phyloP scores from a whole-genome alignment of 2,113 vertebrate species.

The Talpa occidentalis region DNA sequence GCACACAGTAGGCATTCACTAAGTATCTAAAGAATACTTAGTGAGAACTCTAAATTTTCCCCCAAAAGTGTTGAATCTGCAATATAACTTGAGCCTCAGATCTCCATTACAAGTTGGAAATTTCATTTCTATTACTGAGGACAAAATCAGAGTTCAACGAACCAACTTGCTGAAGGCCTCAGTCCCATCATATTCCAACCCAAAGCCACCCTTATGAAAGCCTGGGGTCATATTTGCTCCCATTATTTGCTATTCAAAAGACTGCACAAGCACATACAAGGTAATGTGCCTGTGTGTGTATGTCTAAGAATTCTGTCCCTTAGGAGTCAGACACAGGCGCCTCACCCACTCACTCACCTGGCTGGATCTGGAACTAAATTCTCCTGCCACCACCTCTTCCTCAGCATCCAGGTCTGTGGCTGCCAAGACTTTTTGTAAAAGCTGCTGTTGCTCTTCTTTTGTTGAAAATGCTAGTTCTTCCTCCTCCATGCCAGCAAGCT shows the following conservation, averaged over 20 bases:
- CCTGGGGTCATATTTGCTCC: not conserved
- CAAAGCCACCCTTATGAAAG: not conserved
- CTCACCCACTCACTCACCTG: slow-evolving; percentile 87
- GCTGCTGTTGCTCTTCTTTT: slow-evolving; percentile 96
- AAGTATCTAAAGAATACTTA: not conserved
- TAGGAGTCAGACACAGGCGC: too few relatives aligned
- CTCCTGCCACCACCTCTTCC: slow-evolving; percentile 95
- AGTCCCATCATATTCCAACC: not conserved
- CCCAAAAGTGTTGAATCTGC: not conserved
- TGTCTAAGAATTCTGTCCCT: too few relatives aligned
- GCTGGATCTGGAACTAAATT: slow-evolving; percentile 89
- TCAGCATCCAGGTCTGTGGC: slow-evolving; percentile 97
- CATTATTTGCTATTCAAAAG: too few relatives aligned
- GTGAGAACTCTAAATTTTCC: not conserved
- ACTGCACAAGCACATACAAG: too few relatives aligned
- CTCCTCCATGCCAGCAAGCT: slow-evolving; percentile 97
- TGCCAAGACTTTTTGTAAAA: slow-evolving; percentile 97
- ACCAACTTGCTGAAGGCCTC: not conserved
- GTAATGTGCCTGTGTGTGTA: rapidly evolving
- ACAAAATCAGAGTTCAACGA: not conserved
- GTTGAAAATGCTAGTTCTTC: slow-evolving; percentile 95
- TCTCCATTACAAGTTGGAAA: not conserved
- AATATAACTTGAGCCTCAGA: not conserved
- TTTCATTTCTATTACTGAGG: not conserved
- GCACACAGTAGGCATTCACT: rapidly evolving